Conservation (phyloP, 2,888 invertebrate species). For the Drosophila macrospina region DNA sequence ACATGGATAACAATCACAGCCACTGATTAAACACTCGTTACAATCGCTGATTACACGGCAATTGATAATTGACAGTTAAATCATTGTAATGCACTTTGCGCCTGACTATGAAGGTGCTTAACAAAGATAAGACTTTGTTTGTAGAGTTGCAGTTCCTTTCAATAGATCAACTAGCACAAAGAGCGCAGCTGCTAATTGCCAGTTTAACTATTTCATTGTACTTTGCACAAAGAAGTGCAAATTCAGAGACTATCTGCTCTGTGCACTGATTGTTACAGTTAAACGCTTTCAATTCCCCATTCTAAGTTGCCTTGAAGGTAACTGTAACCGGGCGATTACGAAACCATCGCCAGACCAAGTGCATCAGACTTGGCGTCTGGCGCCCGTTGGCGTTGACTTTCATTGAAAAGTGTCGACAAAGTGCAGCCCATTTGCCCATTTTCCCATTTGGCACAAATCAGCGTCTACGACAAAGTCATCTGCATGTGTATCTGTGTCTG, state of each 20-base stretch:
- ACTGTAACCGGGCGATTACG: slow-evolving; percentile 35
- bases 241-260: slow-evolving; percentile 7
- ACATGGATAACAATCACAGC: slow-evolving; percentile 4
- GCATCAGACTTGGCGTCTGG: slow-evolving; percentile 31
- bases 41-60: slow-evolving; percentile 18
- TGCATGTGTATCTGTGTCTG: slow-evolving; percentile 15
- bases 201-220: slow-evolving; percentile 15
- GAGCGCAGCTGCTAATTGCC: slow-evolving; percentile 30
- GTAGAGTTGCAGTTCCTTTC: neutral
- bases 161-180: neutral
- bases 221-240: slow-evolving; percentile 20
- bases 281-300: slow-evolving; percentile 19
- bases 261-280: slow-evolving; percentile 8
- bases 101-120: slow-evolving; percentile 4
- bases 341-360: slow-evolving; percentile 34
- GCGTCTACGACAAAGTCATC: slow-evolving; percentile 55
- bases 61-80: neutral
- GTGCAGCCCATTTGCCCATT: slow-evolving; percentile 61
- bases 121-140: neutral
- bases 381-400: slow-evolving; percentile 51
- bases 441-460: slow-evolving; percentile 63
- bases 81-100: slow-evolving; percentile 14
- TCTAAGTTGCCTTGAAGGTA: slow-evolving; percentile 20
- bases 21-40: slow-evolving; percentile 12
- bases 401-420: slow-evolving; percentile 45